Conservation (phyloP, 92 coral and sea anemone genomes). For the Epizoanthus illoricatus region DNA sequence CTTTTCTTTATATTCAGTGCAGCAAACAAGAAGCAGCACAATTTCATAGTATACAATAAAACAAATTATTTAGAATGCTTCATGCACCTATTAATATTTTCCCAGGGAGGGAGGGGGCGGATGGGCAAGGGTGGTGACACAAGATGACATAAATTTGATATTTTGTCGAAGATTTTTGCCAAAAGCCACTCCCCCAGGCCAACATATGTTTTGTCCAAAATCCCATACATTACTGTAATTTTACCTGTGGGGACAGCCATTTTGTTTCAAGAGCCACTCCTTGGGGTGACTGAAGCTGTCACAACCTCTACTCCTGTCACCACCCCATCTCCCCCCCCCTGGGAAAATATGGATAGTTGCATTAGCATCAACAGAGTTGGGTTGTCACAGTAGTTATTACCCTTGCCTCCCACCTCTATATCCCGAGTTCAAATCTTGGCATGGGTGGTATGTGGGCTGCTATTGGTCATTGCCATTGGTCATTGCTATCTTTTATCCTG, state of each 20-base stretch:
- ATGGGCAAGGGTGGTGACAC: no score
- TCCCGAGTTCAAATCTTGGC: background rate
- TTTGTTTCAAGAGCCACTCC: background rate
- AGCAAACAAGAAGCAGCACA: no score
- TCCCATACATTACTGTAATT: conserved; percentile 8
- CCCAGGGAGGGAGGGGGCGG: no score
- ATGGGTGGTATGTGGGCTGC: conserved; percentile 13
- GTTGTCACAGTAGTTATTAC: conserved; percentile 1
- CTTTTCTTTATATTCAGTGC: no score
- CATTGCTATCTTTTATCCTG: conserved; percentile 1
- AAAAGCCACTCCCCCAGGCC: conserved; percentile 9
- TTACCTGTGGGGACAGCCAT: conserved; percentile 1
- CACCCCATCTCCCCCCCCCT: background rate
- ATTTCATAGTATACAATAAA: no score
- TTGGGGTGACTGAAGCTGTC: conserved; percentile 3
- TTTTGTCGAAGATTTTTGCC: no score
- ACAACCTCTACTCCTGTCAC: conserved; percentile 5
- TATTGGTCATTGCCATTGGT: background rate
- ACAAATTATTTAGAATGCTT: no score
- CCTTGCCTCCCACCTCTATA: conserved; percentile 9
- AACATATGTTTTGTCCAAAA: conserved; percentile 7
- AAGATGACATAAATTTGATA: no score
- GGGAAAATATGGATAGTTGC: background rate
- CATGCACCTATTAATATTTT: no score
- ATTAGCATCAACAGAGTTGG: conserved; percentile 7